phyloP scores from a whole-genome alignment of 2,113 vertebrate genomes.

The Zapornia atra region DNA sequence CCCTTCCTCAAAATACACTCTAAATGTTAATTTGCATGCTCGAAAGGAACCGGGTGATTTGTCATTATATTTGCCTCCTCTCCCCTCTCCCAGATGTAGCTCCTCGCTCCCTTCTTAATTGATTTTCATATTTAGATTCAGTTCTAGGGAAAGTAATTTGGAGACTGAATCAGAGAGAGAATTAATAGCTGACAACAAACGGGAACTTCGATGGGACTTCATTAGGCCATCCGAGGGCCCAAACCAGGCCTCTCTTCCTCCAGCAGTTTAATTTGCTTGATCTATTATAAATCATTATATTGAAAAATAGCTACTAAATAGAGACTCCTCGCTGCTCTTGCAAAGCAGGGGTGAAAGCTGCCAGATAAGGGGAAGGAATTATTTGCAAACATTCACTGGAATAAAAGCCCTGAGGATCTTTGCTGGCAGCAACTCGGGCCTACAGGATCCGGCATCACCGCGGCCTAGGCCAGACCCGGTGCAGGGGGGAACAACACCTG shows the following conservation, averaged over 20 bases:
- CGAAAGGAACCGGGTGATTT: not conserved
- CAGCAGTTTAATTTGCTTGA: not conserved
- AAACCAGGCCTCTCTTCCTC: not conserved
- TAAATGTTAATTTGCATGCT: constrained; percentile 17
- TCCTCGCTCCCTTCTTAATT: constrained; percentile 10
- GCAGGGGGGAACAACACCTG: not conserved
- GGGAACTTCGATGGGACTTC: not conserved
- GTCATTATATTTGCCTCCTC: not conserved
- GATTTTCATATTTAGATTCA: constrained; percentile 52
- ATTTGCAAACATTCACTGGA: not conserved
- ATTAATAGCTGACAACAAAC: constrained; percentile 26
- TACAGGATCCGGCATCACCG: not conserved
- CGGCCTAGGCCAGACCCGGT: not conserved
- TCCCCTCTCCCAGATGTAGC: not conserved
- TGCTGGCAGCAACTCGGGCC: accelerated
- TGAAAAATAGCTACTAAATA: not conserved
- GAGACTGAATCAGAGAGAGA: not conserved
- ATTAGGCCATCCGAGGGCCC: not conserved
- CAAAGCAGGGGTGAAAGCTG: not conserved
- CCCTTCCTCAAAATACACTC: not conserved
- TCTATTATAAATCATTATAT: not conserved
- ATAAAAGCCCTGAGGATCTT: not conserved
- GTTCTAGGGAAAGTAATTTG: constrained; percentile 21
- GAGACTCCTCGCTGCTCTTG: not conserved
- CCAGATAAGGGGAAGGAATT: not conserved